Conservation (phyloP, 2,888 invertebrate species). For the Dynastes tityus region DNA sequence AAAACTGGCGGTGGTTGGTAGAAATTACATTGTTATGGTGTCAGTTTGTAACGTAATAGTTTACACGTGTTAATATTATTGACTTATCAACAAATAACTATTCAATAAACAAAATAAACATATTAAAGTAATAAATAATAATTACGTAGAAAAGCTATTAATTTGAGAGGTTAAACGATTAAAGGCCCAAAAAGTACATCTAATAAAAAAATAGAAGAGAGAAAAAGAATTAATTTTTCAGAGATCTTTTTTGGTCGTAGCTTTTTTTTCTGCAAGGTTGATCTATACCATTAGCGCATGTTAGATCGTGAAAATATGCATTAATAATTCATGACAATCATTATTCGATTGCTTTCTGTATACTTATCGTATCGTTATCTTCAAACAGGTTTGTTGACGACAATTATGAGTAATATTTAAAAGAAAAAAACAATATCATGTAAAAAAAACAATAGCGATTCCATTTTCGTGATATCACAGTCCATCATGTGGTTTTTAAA, state of each 20-base stretch:
- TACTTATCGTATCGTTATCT: neutral
- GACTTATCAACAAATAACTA: too few relatives aligned
- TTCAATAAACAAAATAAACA: too few relatives aligned
- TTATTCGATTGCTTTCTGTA: neutral
- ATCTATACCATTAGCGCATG: neutral
- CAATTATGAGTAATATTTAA: neutral
- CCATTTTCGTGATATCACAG: constrained; percentile 6
- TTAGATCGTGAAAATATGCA: constrained; percentile 11
- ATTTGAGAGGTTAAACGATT: too few relatives aligned
- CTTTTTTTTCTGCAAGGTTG: constrained; percentile 19
- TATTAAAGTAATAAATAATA: too few relatives aligned
- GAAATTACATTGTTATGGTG: too few relatives aligned
- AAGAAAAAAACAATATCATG: neutral
- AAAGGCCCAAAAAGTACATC: too few relatives aligned
- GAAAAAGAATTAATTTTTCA: neutral
- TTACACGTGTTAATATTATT: too few relatives aligned
- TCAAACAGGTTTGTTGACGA: constrained; percentile 3
- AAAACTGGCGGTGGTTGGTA: too few relatives aligned
- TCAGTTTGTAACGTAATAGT: too few relatives aligned
- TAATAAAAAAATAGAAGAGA: neutral
- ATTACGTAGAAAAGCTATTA: too few relatives aligned
- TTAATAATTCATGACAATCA: constrained; percentile 11
- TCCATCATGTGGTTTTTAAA: neutral
- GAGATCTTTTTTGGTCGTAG: neutral
- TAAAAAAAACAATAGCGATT: constrained; percentile 19